A percentile compares a stretch with the other conserved stretches of the same genome.
Evolutionary conservation across 1,140 invertebrate genomes (phyloP).

Genomic region (Drosophila ogumai): DNA sequence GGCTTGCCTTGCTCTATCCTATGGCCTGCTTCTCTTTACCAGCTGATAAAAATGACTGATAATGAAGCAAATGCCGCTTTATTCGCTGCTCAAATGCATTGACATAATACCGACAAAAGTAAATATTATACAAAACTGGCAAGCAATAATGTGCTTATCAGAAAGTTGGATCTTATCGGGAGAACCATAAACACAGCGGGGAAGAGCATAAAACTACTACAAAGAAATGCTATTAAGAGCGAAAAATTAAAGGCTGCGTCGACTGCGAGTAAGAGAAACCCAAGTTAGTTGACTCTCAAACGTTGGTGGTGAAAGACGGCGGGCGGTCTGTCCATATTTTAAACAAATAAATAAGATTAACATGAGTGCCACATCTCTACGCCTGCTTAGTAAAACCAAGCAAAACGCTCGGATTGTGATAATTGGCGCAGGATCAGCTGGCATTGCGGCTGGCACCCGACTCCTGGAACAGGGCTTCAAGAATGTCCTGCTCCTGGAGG

Average conservation of each 20-base stretch:
- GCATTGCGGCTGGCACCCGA: slow-evolving; percentile 87
- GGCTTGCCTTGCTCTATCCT: background rate
- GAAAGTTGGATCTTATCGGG: slow-evolving; percentile 1
- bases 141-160: slow-evolving; percentile 19
- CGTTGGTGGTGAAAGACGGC: slow-evolving; percentile 20
- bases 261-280: slow-evolving; percentile 15
- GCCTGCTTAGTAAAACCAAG: slow-evolving; percentile 55
- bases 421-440: slow-evolving; percentile 87
- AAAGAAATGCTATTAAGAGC: background rate
- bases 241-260: background rate
- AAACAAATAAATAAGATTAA: background rate
- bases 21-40: background rate
- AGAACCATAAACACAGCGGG: slow-evolving; percentile 10
- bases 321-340: background rate
- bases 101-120: slow-evolving; percentile 2
- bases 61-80: background rate
- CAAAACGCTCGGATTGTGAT: slow-evolving; percentile 85
- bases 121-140: slow-evolving; percentile 3
- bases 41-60: slow-evolving; percentile 16
- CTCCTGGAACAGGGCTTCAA: slow-evolving; percentile 86
- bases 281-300: slow-evolving; percentile 43
- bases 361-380: slow-evolving; percentile 50
- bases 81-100: slow-evolving; percentile 10
- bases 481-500: slow-evolving; percentile 88
- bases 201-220: background rate